Evolutionary conservation across 2,797 vertebrate species (phyloP).

Genomic region (Vireo griseus): DNA sequence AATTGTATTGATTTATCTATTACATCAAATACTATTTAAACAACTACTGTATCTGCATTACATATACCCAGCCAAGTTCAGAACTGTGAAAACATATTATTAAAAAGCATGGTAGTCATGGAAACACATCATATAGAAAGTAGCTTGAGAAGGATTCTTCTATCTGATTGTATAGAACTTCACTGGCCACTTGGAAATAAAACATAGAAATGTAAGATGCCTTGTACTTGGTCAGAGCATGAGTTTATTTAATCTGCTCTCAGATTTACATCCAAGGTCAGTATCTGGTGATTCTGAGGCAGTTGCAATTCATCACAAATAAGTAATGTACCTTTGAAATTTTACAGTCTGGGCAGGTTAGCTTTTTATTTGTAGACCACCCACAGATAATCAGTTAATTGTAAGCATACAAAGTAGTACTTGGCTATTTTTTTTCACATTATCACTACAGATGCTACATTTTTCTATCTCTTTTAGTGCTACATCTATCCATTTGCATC

Average conservation of each 20-base stretch:
- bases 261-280: not conserved
- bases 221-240: not conserved
- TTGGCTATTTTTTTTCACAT: not conserved
- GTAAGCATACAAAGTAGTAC: not conserved
- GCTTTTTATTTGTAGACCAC: not conserved
- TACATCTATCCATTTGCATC: not conserved
- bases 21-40: conserved; percentile 18
- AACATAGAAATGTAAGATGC: not conserved
- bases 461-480: not conserved
- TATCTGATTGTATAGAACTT: not conserved
- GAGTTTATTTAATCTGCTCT: not conserved
- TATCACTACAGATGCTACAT: not conserved
- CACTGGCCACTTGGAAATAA: not conserved
- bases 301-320: not conserved
- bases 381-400: not conserved
- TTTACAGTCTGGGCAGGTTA: not conserved
- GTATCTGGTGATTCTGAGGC: not conserved
- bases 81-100: not conserved
- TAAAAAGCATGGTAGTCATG: conserved; percentile 27
- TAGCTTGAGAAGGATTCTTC: not conserved
- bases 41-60: not conserved
- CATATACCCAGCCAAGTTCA: not conserved
- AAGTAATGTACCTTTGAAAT: not conserved
- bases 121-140: conserved; percentile 11
- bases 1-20: not conserved